Conservation (phyloP, 92 coral and sea anemone genomes). For the Isaurus tuberculatus region DNA sequence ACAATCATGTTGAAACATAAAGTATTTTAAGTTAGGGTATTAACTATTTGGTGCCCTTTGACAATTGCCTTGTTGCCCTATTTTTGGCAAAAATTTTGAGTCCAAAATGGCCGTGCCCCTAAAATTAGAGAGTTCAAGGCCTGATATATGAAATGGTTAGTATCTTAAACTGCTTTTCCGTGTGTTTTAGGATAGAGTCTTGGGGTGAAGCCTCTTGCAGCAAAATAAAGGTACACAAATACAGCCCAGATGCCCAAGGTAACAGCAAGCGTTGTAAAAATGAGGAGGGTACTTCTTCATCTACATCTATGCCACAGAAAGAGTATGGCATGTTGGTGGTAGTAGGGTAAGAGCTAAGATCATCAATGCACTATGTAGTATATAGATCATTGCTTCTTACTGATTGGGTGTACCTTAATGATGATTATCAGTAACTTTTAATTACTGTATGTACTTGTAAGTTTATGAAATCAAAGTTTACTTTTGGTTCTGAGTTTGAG, state of each 20-base stretch:
- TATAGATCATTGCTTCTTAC: neutral
- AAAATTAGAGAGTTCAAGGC: too few relatives aligned
- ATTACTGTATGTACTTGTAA: too few relatives aligned
- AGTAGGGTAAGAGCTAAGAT: slow-evolving; percentile 8
- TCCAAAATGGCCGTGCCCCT: too few relatives aligned
- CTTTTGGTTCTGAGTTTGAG: neutral
- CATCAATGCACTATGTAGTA: neutral
- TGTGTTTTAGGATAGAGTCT: slow-evolving; percentile 15
- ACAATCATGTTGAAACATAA: too few relatives aligned
- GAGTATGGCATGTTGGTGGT: slow-evolving; percentile 30
- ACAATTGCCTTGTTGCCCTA: too few relatives aligned
- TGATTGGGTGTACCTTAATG: too few relatives aligned
- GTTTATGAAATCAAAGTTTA: neutral
- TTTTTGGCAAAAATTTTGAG: too few relatives aligned
- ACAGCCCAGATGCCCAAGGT: slow-evolving; percentile 11
- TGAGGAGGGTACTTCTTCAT: slow-evolving; percentile 12
- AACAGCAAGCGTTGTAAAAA: neutral
- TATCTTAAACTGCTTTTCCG: neutral
- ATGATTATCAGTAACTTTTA: too few relatives aligned
- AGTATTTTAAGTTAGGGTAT: too few relatives aligned
- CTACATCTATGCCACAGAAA: neutral
- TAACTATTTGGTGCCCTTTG: too few relatives aligned
- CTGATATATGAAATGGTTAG: neutral
- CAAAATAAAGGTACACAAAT: neutral
- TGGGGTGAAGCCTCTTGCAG: neutral